A percentile compares a stretch with the other conserved stretches of the same genome.
These are phyloP conservation scores for Amphiprion ocellaris DNA, from an alignment of 2,113 vertebrate species.

Conservation along the genomic window DNA sequence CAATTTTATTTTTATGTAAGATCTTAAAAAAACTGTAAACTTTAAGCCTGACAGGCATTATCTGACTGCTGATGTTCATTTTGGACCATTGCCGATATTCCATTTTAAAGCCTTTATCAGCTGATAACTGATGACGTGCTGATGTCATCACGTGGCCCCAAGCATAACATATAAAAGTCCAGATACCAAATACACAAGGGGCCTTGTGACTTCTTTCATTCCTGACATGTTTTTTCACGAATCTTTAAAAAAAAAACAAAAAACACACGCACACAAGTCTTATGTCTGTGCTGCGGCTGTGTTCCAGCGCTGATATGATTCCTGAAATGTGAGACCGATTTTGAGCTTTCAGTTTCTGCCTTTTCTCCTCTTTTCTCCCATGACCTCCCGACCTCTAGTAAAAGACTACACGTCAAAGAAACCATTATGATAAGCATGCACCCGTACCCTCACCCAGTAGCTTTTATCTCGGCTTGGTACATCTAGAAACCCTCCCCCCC, in stretches of 20 bases:
- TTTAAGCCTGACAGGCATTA: too few relatives aligned
- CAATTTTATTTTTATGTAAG: too few relatives aligned
- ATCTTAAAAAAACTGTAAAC: too few relatives aligned
- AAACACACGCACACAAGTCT: neutral
- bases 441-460: constrained; percentile 23
- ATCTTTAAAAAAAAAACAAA: constrained; percentile 3
- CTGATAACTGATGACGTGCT: too few relatives aligned
- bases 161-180: neutral
- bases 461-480: constrained; percentile 60
- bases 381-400: constrained; percentile 71
- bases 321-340: constrained; percentile 59
- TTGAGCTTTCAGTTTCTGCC: constrained; percentile 52
- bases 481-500: constrained; percentile 20
- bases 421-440: constrained; percentile 73
- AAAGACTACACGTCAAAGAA: constrained; percentile 70
- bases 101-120: too few relatives aligned
- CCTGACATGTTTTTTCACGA: neutral
- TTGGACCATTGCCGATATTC: too few relatives aligned
- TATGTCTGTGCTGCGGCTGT: constrained; percentile 17
- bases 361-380: constrained; percentile 65
- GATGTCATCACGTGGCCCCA: too few relatives aligned
- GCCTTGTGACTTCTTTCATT: constrained; percentile 34
- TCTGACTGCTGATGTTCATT: too few relatives aligned
- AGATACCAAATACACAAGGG: constrained; percentile 28
- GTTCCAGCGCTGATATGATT: constrained; percentile 27